Base-by-base conservation (phyloP, 1,140 invertebrate species). In the Eupristina koningsbergeri region DNA sequence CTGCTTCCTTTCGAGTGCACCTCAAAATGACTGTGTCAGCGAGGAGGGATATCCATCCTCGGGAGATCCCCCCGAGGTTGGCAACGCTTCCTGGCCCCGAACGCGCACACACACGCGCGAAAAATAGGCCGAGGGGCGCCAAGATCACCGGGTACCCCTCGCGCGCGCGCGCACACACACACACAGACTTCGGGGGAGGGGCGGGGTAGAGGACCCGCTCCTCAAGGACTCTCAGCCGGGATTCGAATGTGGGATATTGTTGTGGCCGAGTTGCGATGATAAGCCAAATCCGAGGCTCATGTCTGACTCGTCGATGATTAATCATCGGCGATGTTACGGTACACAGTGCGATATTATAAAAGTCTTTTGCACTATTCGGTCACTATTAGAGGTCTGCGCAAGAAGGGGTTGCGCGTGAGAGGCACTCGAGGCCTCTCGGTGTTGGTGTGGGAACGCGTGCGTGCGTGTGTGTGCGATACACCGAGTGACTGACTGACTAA, bases 361-460 rank as follows among this genome's bases (percentile, higher is more conserved):
- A 41, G 26, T 41, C 22, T 36, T 11, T 41, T 13, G 67, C 67
- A 41, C 36, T n/a, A n/a, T 71, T n/a, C 67, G 8, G n/a, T 39
- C 64, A 36, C 31, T 50, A 17, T 2, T 50, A 50, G 47, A 50
- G 9, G 47, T 17, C 47, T 17, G 47, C 17, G 15, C 5, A 50
- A 15, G 17, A 63, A 34, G 77, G 41, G 61, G 53, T 58, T 29
- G 50, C 53, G 31, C 22, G 9, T 9, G 26, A 47, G 39, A 13
- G 22, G 11, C n/a, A 17, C 19, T 9, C 45, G 39, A 74, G 22
- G 8, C 26, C 73, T 50, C n/a, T 75, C 67, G 17, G 39, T 82
- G 73, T 82, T 76, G 69, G 74, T 63, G 80, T 74, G 80, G 69
- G 80, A 81, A 74, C n/a, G 50, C 39, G 45, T 61, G 39, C 31